Evolutionary conservation across 2,888 invertebrate genomes (phyloP).

Genomic region (Eremobia ochroleuca): DNA sequence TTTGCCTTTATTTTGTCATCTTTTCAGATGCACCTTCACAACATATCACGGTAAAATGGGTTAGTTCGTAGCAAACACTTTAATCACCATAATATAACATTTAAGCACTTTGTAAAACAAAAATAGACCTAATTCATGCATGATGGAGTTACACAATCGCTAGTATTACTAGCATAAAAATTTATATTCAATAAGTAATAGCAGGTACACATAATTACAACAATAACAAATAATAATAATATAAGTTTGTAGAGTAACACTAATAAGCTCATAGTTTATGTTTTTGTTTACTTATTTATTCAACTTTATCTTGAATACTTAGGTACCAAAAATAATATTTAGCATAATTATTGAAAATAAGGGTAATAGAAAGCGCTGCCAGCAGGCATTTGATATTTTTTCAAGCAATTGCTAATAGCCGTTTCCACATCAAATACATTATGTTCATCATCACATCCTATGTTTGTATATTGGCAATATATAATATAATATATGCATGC

Average conservation of each 20-base stretch:
- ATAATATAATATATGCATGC: not conserved
- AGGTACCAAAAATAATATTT: not conserved
- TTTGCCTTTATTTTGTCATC: slow-evolving; percentile 18
- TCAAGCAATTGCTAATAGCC: not conserved
- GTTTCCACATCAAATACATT: too few species aligned
- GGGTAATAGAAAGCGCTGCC: not conserved
- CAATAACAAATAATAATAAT: slow-evolving; percentile 17
- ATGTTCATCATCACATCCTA: too few species aligned
- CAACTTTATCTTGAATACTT: not conserved
- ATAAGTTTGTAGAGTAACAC: not conserved
- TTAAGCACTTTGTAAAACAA: not conserved
- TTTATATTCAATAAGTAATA: slow-evolving; percentile 23
- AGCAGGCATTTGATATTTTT: not conserved
- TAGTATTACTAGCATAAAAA: slow-evolving; percentile 9
- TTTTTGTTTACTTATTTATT: slow-evolving; percentile 1
- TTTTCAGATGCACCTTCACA: not conserved
- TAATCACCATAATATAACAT: not conserved
- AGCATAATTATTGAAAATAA: not conserved
- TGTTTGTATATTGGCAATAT: not conserved
- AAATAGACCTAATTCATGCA: slow-evolving; percentile 15
- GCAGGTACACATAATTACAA: slow-evolving; percentile 11
- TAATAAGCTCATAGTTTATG: not conserved
- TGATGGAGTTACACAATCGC: not conserved
- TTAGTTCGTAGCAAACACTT: not conserved
- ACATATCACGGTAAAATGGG: not conserved